Conservation (phyloP, 2,113 vertebrate genomes). For the Theristicus caerulescens region DNA sequence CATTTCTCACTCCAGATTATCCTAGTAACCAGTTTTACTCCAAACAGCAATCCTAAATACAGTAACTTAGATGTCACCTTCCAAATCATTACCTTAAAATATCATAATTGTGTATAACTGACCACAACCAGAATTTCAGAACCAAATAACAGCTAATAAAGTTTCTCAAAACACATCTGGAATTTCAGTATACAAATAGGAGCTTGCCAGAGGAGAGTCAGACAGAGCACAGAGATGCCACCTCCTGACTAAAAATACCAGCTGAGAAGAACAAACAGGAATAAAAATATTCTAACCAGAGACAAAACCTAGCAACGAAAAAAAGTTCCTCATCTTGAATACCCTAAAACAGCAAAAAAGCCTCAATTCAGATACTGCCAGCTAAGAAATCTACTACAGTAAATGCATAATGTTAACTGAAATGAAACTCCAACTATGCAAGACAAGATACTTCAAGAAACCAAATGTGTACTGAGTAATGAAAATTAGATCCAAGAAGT, state of each 20-base stretch:
- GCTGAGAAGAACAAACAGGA: background rate
- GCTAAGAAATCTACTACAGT: background rate
- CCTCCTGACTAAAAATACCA: background rate
- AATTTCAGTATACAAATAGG: background rate
- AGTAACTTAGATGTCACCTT: background rate
- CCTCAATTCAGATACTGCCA: background rate
- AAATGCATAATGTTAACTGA: background rate
- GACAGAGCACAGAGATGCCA: background rate
- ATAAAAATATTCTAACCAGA: background rate
- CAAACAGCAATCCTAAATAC: background rate
- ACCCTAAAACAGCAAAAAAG: background rate
- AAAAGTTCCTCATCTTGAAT: background rate
- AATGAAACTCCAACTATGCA: background rate
- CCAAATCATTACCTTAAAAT: background rate
- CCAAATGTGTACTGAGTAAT: background rate
- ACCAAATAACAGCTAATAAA: background rate
- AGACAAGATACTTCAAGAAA: background rate
- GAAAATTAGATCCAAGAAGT: background rate
- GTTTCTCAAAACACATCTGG: background rate
- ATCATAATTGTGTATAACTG: background rate
- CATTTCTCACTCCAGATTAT: background rate
- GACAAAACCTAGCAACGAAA: background rate
- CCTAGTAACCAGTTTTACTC: background rate
- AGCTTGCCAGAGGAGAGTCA: background rate
- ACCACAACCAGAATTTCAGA: background rate